Base-by-base conservation (phyloP, 2,888 invertebrate genomes). In the Ochropacha duplaris region DNA sequence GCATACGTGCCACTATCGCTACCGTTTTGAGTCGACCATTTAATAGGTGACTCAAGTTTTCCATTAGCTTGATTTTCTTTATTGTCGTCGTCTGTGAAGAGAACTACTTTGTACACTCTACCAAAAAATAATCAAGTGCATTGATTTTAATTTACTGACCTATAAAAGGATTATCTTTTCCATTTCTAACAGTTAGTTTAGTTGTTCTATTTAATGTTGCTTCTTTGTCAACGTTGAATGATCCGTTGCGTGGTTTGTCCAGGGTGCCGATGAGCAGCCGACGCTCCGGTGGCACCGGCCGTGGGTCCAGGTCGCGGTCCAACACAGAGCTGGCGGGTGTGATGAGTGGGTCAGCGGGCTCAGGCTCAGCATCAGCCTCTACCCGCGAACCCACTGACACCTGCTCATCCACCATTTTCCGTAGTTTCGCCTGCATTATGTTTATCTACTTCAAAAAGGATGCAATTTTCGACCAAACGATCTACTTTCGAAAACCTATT, bases 391-490 rank as follows among this genome's bases (percentile, higher is more conserved):
- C 93, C 71, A 95, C 95, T 74, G 95, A 94, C 83, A 95, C 95
- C 93, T 97, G 97, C 94, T 97, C 97, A 92, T 97, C 97, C 83
- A 97, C 97, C 97, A 97, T 97, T 93, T 96, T 96, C 93, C 96
- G 95, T 86, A 96, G 95, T 94, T 96, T 96, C 91, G 94, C 94
- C 95, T 96, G 92, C 19, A 74, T 62, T 54, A 49, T 64, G 58
- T 50, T 26, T 14, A 51, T 14, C 11, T 31, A 31, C 16, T 19
- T 28, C 4, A 19, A 39, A 39, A 16, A 16, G n/a, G 16, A 36
- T n/a, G n/a, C 3, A 24, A 24, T 39, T n/a, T n/a, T n/a, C n/a
- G n/a, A n/a, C n/a, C n/a, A n/a, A n/a, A n/a, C n/a, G n/a, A n/a
- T n/a, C 34, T 28, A 34, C 14, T 34, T 14, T 14, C 4, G 12